A percentile compares a stretch with the other conserved stretches of the same genome.
These are phyloP conservation scores for Pocillopora verrucosa DNA, from an alignment of 64 coral and sea anemone genomes.

Conservation along the genomic window DNA sequence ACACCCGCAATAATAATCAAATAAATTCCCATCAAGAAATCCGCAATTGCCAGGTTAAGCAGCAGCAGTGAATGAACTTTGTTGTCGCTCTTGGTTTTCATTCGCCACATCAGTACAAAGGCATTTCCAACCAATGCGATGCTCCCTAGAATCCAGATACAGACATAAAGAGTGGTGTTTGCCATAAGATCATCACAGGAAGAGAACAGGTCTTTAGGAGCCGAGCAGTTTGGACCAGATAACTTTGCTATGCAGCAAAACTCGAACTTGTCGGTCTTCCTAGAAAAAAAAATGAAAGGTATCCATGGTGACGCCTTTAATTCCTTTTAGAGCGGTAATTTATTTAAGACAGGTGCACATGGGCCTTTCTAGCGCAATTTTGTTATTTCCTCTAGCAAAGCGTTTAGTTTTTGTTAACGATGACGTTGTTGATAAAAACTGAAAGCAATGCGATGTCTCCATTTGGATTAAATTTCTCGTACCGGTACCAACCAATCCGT, in stretches of 20 bases:
- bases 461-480: too few species aligned
- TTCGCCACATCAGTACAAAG: constrained; percentile 89
- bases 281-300: constrained; percentile 29
- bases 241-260: constrained; percentile 90
- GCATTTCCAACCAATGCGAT: constrained; percentile 84
- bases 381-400: too few species aligned
- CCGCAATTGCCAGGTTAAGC: constrained; percentile 76
- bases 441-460: too few species aligned
- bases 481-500: too few species aligned
- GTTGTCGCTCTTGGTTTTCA: constrained; percentile 80
- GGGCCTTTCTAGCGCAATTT: too few species aligned
- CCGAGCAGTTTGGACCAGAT: constrained; percentile 69
- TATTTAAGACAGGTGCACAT: too few species aligned
- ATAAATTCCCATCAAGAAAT: constrained; percentile 87
- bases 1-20: constrained; percentile 76
- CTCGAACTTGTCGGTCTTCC: constrained; percentile 82
- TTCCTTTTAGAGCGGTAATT: too few species aligned
- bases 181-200: constrained; percentile 83
- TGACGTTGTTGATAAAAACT: too few species aligned
- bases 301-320: neutral
- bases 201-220: constrained; percentile 87
- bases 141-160: constrained; percentile 91
- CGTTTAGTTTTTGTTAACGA: too few species aligned
- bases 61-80: constrained; percentile 81
- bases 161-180: constrained; percentile 67